These are phyloP conservation scores for Thunnus maccoyii DNA, from an alignment of 2,113 vertebrate genomes.

Conservation along the genomic window DNA sequence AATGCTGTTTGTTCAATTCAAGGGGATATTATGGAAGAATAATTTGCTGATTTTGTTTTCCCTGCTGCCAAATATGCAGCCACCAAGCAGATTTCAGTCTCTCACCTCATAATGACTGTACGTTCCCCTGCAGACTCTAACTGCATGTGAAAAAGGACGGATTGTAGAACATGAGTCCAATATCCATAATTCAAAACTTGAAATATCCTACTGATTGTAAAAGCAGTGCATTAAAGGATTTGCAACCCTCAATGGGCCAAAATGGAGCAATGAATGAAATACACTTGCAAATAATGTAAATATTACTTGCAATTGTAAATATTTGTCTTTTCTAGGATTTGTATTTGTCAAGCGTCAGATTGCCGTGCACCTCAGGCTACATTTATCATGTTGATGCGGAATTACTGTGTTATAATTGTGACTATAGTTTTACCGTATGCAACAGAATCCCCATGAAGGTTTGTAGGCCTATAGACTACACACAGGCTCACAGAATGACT, in stretches of 20 bases:
- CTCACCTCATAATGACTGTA: constrained; percentile 19
- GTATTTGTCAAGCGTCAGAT: constrained; percentile 14
- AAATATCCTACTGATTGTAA: constrained; percentile 43
- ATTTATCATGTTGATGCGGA: constrained; percentile 4
- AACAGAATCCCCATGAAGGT: constrained; percentile 37
- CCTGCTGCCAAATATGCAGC: constrained; percentile 16
- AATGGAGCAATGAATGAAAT: constrained; percentile 3
- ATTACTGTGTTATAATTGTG: constrained; percentile 19
- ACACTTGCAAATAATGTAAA: constrained; percentile 32
- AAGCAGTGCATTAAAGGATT: constrained; percentile 39
- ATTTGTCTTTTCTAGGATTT: constrained; percentile 2
- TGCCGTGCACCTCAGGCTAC: constrained; percentile 19
- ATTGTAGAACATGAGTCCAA: constrained; percentile 22
- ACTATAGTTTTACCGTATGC: constrained; percentile 4
- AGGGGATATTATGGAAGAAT: constrained; percentile 22
- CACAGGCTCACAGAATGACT: constrained; percentile 60
- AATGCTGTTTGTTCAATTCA: constrained; percentile 50
- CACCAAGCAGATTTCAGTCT: constrained; percentile 16
- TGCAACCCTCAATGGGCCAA: constrained; percentile 12
- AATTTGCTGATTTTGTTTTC: constrained; percentile 31
- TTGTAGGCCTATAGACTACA: constrained; percentile 51
- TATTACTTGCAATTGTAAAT: constrained; percentile 17
- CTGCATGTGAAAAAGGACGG: constrained; percentile 10
- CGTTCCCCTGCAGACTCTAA: background rate
- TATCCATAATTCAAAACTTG: constrained; percentile 27